Base-by-base conservation (phyloP, 2,113 vertebrate genomes). In the Microcebus murinus region DNA sequence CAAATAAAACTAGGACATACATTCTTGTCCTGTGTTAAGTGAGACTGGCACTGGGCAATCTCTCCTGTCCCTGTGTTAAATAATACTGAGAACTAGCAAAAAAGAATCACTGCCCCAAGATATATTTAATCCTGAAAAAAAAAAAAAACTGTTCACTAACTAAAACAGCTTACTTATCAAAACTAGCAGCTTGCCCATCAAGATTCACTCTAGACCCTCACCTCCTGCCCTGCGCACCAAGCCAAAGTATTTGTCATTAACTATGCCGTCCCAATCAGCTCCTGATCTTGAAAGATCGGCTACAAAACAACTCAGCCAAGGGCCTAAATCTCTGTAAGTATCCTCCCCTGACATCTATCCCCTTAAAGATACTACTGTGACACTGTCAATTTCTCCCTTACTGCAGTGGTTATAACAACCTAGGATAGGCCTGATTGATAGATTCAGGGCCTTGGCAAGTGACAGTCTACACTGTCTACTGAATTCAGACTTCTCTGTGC, bases 401-500 rank as follows among this genome's bases (percentile, higher is more conserved):
- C 21, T 11, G 29, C 15, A 45, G 73, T 12, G 4, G 84, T 13
- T 23, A 71, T 59, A 34, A 7, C 29, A 17, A 48, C 15, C 79
- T 11, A 6, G 17, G 42, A 14, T 29, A 0, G 4, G 25, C 71
- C 14, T 39, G 45, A 45, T 1, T 8, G 25, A 61, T 4, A 68
- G 48, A 6, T 34, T 67, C 0, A 36, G 59, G 20, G 36, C 12
- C 29, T 2, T 0, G 8, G 12, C 4, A n/a, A 36, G 0, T 0
- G 39, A 85, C 31, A 50, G 5, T 2, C 65, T 50, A 6, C n/a
- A 45, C 4, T 1, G 6, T 11, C 11, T 31, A 21, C 39, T 77
- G 52, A 48, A 55, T 7, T 10, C 10, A 59, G 84, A 67, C 39
- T 55, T 57, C 50, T 59, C 39, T 34, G 27, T 65, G 71, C 6